Evolutionary conservation across 1,140 invertebrate genomes (phyloP), one percentile per base, ranked within the genome.

Genomic region (Dolichoris vasculosae): DNA sequence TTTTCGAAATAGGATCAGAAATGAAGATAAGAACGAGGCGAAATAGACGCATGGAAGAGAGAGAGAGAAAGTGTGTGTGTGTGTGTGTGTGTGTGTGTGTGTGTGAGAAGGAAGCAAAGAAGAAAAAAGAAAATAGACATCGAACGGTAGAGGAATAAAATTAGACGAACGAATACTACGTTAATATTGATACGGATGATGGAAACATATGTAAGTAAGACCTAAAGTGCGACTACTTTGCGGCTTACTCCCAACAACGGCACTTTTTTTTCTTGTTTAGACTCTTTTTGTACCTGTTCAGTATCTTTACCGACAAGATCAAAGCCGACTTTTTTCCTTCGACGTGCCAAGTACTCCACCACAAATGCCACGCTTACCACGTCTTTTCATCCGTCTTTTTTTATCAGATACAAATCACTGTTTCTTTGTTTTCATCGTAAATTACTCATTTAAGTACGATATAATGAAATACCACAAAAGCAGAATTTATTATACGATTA

Each of bases 191-290:
- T 96, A 9, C 94, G 97, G 86, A 97, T 96, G 20, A 93, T 97
- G 30, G 97, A 97, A 91, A 94, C 97, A 15, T 97, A 97, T 92
- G 94, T 97, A 4, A 97, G 96, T 63, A 96, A 97, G 2, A 97
- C 89, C 96, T 96, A 92, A 96, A 96, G 32, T 95, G 95, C 23
- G 90, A 90, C 81, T 93, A 94, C 92, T 93, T 92, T 94, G 94
- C 92, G 92, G 95, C 88, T 95, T 94, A 64, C 95, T 93, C 69
- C 93, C 94, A 46, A 89, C 95, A 15, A 95, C 95, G 13, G 95
- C 96, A 8, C 90, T 93, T 2, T 95, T 43, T 95, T 96, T 94
- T 95, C 0, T 84, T 95, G 40, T 92, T 94, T 59, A 96, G 95
- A 2, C 94, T 96, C 86, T 88, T 96, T 35, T 89, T 96, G 43